Conservation (phyloP, 2,888 invertebrate species). For the Drosophila neoperkinsi region DNA sequence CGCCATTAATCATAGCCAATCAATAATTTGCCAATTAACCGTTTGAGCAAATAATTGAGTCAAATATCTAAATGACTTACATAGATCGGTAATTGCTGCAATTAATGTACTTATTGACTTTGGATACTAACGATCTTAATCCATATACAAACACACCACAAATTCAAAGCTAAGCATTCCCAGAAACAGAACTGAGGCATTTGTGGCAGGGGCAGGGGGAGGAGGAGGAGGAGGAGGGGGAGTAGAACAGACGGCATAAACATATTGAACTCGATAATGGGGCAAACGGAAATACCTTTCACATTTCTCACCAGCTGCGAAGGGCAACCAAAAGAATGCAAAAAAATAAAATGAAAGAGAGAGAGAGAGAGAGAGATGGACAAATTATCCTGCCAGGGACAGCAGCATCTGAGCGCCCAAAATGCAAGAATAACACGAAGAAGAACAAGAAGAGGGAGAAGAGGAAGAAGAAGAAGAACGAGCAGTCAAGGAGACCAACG, state of each 20-base stretch:
- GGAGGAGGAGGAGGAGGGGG: not conserved
- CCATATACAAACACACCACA: not conserved
- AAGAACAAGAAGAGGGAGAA: slow-evolving; percentile 21
- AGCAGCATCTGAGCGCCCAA: slow-evolving; percentile 68
- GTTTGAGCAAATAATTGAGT: slow-evolving; percentile 39
- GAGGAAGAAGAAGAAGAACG: slow-evolving; percentile 19
- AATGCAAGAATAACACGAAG: slow-evolving; percentile 22
- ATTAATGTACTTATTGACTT: not conserved
- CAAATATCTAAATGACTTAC: slow-evolving; percentile 4
- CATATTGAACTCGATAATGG: slow-evolving; percentile 32
- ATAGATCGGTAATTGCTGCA: not conserved
- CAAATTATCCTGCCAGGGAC: slow-evolving; percentile 61
- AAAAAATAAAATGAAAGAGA: slow-evolving; percentile 1
- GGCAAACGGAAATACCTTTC: slow-evolving; percentile 70
- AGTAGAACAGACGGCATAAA: not conserved
- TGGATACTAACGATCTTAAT: not conserved
- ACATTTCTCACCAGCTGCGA: slow-evolving; percentile 62
- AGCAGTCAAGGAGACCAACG: slow-evolving; percentile 65
- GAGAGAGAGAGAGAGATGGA: slow-evolving; percentile 7
- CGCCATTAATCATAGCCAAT: slow-evolving; percentile 38
- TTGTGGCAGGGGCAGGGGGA: not conserved
- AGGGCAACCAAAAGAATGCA: slow-evolving; percentile 52
- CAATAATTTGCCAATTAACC: slow-evolving; percentile 28
- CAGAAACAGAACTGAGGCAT: not conserved
- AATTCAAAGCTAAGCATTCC: not conserved